phyloP scores from a whole-genome alignment of 2,888 invertebrate species.

The Autographa pulchrina region DNA sequence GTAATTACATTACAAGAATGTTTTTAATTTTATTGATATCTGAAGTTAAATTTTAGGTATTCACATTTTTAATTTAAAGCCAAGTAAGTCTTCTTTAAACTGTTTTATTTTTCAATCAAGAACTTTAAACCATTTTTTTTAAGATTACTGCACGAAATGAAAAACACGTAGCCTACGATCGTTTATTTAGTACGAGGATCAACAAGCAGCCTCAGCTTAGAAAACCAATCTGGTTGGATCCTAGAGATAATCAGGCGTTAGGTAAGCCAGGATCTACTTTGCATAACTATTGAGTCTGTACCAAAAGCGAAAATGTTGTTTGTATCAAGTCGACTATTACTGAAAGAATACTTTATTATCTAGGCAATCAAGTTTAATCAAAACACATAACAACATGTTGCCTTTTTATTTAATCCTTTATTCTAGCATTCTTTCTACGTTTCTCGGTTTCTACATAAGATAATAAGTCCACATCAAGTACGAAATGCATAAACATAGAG shows the following conservation, averaged over 20 bases:
- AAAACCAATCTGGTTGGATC: slow-evolving; percentile 4
- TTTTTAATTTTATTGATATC: no score
- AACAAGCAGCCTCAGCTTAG: not conserved
- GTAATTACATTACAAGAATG: no score
- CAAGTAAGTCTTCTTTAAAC: no score
- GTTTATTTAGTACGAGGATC: not conserved
- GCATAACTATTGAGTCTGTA: not conserved
- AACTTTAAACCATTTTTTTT: no score
- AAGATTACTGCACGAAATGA: no score
- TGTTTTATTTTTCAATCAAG: no score
- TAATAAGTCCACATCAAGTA: not conserved
- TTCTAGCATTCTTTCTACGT: not conserved
- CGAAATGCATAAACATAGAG: not conserved
- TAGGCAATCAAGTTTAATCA: no score
- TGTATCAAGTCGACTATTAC: not conserved
- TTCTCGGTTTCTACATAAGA: not conserved
- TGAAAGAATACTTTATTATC: not conserved
- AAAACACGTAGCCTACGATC: not conserved
- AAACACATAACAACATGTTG: no score
- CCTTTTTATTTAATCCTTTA: no score
- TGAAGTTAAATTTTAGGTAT: no score
- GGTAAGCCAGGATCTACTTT: slow-evolving; percentile 4
- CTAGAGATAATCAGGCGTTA: slow-evolving; percentile 24
- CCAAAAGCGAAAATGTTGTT: not conserved
- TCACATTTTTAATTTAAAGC: no score